These are phyloP conservation scores for Thoracochromis brauschi DNA, from an alignment of 2,113 vertebrate species.

Conservation along the genomic window DNA sequence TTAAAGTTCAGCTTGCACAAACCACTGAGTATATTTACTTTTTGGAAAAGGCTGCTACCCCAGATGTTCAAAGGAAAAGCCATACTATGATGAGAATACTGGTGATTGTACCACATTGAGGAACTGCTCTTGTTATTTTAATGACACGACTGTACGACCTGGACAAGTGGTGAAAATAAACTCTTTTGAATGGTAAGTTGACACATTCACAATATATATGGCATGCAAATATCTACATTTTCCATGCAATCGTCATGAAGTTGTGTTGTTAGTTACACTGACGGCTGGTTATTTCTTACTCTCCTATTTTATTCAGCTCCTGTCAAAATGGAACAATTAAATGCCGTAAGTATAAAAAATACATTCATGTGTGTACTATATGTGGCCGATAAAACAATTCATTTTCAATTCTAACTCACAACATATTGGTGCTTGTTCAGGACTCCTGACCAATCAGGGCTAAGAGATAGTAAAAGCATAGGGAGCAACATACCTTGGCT, in stretches of 20 bases:
- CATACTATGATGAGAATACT: slow-evolving; percentile 78
- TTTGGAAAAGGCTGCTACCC: slow-evolving; percentile 78
- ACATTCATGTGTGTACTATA: neutral
- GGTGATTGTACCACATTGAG: slow-evolving; percentile 67
- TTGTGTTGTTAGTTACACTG: neutral
- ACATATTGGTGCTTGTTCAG: neutral
- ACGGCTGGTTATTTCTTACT: neutral
- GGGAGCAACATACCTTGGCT: accelerated
- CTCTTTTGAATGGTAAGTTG: slow-evolving; percentile 51
- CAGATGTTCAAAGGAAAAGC: slow-evolving; percentile 68
- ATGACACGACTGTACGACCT: slow-evolving; percentile 58
- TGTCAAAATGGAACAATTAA: slow-evolving; percentile 44
- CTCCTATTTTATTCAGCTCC: slow-evolving; percentile 1
- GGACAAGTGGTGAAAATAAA: slow-evolving; percentile 1
- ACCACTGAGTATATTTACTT: neutral
- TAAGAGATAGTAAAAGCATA: neutral
- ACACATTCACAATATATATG: neutral
- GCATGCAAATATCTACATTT: neutral
- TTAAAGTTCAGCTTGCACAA: neutral
- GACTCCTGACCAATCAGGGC: neutral
- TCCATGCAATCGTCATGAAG: neutral
- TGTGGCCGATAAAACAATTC: accelerated
- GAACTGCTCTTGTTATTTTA: slow-evolving; percentile 75
- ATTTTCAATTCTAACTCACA: neutral
- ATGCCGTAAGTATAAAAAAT: slow-evolving; percentile 53